A percentile compares a stretch with the other conserved stretches of the same genome.
These are phyloP conservation scores for human DNA, from an alignment of 2,113 vertebrate species.

Conservation along the genomic window DNA sequence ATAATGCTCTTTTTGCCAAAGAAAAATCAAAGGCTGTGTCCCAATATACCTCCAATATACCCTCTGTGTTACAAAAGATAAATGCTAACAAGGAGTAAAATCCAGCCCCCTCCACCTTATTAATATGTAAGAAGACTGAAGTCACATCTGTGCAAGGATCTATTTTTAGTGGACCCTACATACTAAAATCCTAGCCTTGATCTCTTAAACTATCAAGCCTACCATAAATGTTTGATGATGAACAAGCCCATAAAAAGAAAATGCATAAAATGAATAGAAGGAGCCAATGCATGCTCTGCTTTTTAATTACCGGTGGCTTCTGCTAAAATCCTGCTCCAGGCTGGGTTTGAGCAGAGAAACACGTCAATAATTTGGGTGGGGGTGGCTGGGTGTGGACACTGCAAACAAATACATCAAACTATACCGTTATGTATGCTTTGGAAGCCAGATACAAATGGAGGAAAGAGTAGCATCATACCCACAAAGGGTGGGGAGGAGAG, in stretches of 20 bases:
- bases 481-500: not conserved
- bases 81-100: conserved; percentile 64
- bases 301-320: conserved; percentile 80
- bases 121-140: conserved; percentile 79
- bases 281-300: conserved; percentile 74
- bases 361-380: conserved; percentile 20
- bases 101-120: conserved; percentile 52
- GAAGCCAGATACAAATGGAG: not conserved
- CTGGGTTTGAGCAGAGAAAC: conserved; percentile 51
- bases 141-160: conserved; percentile 76
- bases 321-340: conserved; percentile 53
- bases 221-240: conserved; percentile 83
- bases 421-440: not conserved
- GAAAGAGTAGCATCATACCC: not conserved
- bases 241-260: conserved; percentile 83
- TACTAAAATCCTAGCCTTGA: conserved; percentile 78
- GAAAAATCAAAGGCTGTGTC: conserved; percentile 10
- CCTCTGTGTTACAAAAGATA: conserved; percentile 32
- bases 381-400: not conserved
- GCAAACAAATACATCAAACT: conserved; percentile 30
- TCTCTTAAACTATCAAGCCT: conserved; percentile 80
- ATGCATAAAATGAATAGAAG: conserved; percentile 75
- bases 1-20: conserved; percentile 48
- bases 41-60: not conserved
- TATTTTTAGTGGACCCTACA: conserved; percentile 77